Evolutionary conservation across 2,113 vertebrate genomes (phyloP).

Genomic region (Rhinopithecus roxellana): DNA sequence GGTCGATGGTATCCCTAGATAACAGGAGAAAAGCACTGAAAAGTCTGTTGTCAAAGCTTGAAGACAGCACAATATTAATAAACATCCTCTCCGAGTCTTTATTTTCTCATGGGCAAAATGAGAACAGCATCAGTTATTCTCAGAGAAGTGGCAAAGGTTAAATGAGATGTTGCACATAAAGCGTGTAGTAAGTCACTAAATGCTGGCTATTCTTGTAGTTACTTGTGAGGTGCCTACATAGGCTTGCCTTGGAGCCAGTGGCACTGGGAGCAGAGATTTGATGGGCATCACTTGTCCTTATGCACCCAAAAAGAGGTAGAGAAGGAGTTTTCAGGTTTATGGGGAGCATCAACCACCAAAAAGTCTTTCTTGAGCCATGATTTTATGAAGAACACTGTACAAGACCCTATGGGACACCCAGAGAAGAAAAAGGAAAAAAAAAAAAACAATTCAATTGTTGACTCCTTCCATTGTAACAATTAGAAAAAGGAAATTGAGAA

Average conservation of each 20-base stretch:
- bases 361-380: neutral
- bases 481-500: neutral
- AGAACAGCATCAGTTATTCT: neutral
- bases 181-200: neutral
- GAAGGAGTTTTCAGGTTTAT: neutral
- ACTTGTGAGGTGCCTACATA: neutral
- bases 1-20: conserved; percentile 91
- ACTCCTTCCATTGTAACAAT: neutral
- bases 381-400: neutral
- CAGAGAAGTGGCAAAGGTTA: neutral
- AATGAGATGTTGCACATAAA: neutral
- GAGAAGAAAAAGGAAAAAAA: neutral
- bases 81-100: neutral
- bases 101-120: neutral
- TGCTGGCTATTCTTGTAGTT: neutral
- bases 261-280: neutral
- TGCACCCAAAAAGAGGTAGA: neutral
- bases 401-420: neutral
- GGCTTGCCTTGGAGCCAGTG: neutral
- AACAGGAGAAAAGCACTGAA: conserved; percentile 49
- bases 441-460: neutral
- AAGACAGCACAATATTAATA: neutral
- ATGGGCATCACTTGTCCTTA: neutral
- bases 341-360: neutral
- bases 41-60: neutral